Evolutionary conservation across 2,888 invertebrate genomes (phyloP).

Genomic region (Eucera pruinosa): DNA sequence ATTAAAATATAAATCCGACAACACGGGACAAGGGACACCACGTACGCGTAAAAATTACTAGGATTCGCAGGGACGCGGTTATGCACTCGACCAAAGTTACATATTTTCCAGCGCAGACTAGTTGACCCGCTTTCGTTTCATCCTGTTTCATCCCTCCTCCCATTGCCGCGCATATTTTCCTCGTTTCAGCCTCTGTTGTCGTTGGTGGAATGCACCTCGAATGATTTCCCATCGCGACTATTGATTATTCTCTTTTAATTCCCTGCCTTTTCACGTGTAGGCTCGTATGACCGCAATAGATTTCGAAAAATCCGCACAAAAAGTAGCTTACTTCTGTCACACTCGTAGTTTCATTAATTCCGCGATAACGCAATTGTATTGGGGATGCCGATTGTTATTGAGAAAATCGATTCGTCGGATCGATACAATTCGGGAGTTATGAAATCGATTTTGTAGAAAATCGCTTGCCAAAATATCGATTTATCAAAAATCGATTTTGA

Average conservation of each 20-base stretch:
- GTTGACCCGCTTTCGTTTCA: slow-evolving; percentile 34
- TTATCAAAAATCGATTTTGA: no score
- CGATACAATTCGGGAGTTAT: no score
- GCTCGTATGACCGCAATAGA: not conserved
- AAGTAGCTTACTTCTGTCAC: not conserved
- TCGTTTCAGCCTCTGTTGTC: not conserved
- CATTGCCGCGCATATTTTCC: not conserved
- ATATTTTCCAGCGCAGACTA: slow-evolving; percentile 19
- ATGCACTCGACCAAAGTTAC: slow-evolving; percentile 36
- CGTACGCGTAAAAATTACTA: slow-evolving; percentile 21
- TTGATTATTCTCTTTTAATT: slow-evolving; percentile 17
- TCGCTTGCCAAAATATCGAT: no score
- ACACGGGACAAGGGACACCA: not conserved
- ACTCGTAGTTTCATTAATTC: no score
- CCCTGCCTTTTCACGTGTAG: not conserved
- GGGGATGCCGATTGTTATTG: no score
- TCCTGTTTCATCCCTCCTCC: not conserved
- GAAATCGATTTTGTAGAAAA: no score
- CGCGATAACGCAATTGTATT: no score
- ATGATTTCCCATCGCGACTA: slow-evolving; percentile 19
- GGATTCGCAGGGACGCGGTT: slow-evolving; percentile 18
- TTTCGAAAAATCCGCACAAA: not conserved
- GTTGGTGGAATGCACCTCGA: slow-evolving; percentile 3
- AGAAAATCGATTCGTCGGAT: no score
- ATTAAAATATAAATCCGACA: slow-evolving; percentile 40